Evolutionary conservation across 2,797 vertebrate species (phyloP).

Genomic region (Myotis pilosus): DNA sequence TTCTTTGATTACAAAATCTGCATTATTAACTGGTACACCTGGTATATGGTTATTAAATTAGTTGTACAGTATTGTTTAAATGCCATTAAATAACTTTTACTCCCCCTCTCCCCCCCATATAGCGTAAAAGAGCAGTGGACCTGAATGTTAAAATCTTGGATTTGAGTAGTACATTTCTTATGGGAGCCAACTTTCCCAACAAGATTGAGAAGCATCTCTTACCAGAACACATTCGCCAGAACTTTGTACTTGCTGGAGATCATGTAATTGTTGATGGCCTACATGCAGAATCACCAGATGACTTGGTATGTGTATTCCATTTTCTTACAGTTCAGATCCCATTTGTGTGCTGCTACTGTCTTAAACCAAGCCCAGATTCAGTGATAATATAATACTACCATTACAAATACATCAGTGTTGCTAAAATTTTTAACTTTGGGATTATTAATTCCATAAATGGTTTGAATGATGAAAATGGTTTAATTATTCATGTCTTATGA

Average conservation of each 20-base stretch:
- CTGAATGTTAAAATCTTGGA: constrained; percentile 94
- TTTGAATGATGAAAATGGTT: background rate
- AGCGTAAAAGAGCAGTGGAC: constrained; percentile 93
- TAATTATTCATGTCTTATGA: background rate
- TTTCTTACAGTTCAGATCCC: constrained; percentile 69
- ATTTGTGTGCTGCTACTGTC: background rate
- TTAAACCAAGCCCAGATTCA: background rate
- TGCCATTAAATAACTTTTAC: constrained; percentile 48
- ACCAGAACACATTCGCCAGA: constrained; percentile 89
- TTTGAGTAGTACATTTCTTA: constrained; percentile 92
- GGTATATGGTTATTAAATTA: background rate
- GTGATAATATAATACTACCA: background rate
- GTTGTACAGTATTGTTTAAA: background rate
- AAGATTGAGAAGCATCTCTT: constrained; percentile 90
- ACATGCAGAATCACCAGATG: constrained; percentile 91
- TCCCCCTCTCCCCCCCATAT: background rate
- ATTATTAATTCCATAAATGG: background rate
- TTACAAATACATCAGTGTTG: background rate
- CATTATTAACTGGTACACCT: no score
- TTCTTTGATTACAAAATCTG: no score
- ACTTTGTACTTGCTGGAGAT: constrained; percentile 89
- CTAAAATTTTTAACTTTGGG: background rate
- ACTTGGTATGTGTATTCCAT: constrained; percentile 86
- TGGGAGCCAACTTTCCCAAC: constrained; percentile 91
- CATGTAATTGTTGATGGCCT: constrained; percentile 90